A percentile compares a stretch with the other conserved stretches of the same genome.
These are phyloP conservation scores for Xestoiulus laeticollis DNA, from an alignment of 2,888 invertebrate genomes.

Conservation along the genomic window DNA sequence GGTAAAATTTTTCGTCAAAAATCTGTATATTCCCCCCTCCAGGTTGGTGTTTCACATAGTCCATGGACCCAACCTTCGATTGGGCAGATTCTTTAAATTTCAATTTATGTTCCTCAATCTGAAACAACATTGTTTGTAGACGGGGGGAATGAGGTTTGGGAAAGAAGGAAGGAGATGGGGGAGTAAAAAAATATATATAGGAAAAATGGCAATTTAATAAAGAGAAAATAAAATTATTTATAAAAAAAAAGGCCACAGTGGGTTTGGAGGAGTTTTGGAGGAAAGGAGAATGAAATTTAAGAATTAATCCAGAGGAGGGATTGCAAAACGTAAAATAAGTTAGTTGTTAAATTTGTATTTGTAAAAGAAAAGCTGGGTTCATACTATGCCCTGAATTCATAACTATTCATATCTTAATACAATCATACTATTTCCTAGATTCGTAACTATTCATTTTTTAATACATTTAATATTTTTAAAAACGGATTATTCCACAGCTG, in stretches of 20 bases:
- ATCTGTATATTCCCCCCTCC: slow-evolving; percentile 56
- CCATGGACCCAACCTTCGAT: slow-evolving; percentile 62
- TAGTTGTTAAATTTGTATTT: not conserved
- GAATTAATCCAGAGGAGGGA: slow-evolving; percentile 9
- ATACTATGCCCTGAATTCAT: too few species aligned
- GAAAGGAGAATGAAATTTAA: not conserved
- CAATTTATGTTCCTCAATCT: slow-evolving; percentile 57
- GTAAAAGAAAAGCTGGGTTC: not conserved
- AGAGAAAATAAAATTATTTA: not conserved
- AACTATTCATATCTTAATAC: too few species aligned
- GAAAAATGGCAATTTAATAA: not conserved
- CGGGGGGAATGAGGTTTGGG: not conserved
- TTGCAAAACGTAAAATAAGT: not conserved
- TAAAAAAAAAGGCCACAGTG: not conserved
- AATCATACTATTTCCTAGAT: too few species aligned
- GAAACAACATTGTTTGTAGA: slow-evolving; percentile 50
- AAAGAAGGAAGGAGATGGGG: not conserved
- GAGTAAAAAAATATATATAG: not conserved
- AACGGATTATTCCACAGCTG: too few species aligned
- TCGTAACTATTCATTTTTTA: too few species aligned
- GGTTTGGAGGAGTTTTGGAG: not conserved
- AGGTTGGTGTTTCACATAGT: slow-evolving; percentile 62
- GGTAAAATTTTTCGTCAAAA: slow-evolving; percentile 55
- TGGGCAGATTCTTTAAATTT: slow-evolving; percentile 59
- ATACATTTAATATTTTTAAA: too few species aligned